Percentiles rank a stretch among this genome's conserved stretches.
These are phyloP conservation scores for Polymixis flavicincta DNA, from an alignment of 2,888 invertebrate genomes.

Conservation along the genomic window DNA sequence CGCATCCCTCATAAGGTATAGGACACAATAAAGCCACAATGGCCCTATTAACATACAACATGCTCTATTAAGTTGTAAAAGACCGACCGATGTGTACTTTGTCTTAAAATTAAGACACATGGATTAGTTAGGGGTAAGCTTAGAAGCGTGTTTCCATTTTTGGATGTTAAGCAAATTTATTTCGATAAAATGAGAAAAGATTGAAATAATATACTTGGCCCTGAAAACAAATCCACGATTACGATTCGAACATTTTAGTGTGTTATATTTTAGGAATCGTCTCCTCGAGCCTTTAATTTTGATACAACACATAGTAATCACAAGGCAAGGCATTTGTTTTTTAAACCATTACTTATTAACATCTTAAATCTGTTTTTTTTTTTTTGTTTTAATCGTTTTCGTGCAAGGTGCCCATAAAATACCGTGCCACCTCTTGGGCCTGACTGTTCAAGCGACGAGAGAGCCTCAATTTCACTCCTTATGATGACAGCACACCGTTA, in stretches of 20 bases:
- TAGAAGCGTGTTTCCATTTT: constrained; percentile 7
- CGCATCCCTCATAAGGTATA: background rate
- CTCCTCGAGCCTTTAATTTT: background rate
- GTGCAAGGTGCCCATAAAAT: too few species aligned
- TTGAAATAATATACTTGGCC: background rate
- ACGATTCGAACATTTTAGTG: background rate
- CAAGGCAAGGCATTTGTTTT: too few species aligned
- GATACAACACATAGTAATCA: background rate
- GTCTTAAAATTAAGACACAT: constrained; percentile 34
- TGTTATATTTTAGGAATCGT: background rate
- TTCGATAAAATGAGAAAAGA: background rate
- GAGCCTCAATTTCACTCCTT: too few species aligned
- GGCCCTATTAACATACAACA: constrained; percentile 36
- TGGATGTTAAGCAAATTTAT: background rate
- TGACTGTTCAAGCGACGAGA: too few species aligned
- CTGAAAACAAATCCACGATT: too few species aligned
- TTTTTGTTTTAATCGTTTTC: too few species aligned
- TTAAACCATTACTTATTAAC: too few species aligned
- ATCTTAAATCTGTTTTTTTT: too few species aligned
- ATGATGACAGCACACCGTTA: too few species aligned
- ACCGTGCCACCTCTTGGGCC: too few species aligned
- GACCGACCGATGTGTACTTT: constrained; percentile 38
- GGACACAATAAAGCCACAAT: constrained; percentile 21
- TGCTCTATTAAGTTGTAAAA: constrained; percentile 46
- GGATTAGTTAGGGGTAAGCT: constrained; percentile 6